Evolutionary conservation across 2,797 vertebrate genomes (phyloP).

Genomic region (Masticophis lateralis): DNA sequence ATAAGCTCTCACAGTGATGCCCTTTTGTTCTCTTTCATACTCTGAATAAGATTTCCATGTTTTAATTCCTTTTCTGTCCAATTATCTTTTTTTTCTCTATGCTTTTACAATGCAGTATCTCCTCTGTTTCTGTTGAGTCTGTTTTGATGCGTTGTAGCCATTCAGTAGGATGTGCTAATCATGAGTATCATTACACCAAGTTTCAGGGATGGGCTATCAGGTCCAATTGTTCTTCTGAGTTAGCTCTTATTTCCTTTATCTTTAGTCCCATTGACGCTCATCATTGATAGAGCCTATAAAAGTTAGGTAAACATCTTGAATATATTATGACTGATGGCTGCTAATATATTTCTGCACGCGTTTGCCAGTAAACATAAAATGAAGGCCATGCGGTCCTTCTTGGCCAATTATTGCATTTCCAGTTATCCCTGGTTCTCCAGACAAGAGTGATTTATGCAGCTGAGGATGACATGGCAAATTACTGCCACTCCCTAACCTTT

Average conservation of each 20-base stretch:
- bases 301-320: conserved; percentile 49
- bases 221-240: not conserved
- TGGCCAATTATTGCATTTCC: conserved; percentile 68
- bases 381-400: conserved; percentile 50
- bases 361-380: conserved; percentile 48
- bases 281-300: conserved; percentile 26
- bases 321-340: conserved; percentile 57
- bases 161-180: not conserved
- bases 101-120: not conserved
- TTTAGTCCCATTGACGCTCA: not conserved
- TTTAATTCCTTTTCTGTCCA: not conserved
- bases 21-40: not conserved
- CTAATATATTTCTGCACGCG: conserved; percentile 46
- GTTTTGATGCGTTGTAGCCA: not conserved
- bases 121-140: not conserved
- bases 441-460: conserved; percentile 71
- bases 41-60: not conserved
- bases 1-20: not conserved
- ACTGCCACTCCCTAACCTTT: conserved; percentile 77
- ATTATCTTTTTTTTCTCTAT: not conserved
- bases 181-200: not conserved
- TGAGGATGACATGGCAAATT: conserved; percentile 80
- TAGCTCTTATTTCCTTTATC: not conserved
- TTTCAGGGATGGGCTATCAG: not conserved
- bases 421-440: conserved; percentile 70